Evolutionary conservation across 2,113 vertebrate genomes (phyloP).

Genomic region (Phylloscopus trochilus): DNA sequence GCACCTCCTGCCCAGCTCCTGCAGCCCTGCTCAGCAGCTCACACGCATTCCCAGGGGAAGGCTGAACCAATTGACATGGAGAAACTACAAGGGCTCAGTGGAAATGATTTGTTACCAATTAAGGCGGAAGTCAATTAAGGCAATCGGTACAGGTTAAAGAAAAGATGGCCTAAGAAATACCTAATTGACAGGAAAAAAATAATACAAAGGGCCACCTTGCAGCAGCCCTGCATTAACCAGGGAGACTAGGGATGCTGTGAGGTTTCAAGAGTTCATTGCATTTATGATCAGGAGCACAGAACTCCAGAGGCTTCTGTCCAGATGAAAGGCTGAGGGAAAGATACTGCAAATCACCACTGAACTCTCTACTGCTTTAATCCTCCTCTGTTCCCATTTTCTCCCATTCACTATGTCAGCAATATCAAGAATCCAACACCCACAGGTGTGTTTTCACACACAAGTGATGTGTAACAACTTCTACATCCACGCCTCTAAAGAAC

Average conservation of each 20-base stretch:
- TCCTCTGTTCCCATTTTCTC: background rate
- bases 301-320: background rate
- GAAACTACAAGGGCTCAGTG: slow-evolving; percentile 36
- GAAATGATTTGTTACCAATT: slow-evolving; percentile 65
- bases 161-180: slow-evolving; percentile 55
- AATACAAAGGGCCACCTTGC: background rate
- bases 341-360: background rate
- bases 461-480: background rate
- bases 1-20: background rate
- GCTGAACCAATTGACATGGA: background rate
- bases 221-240: background rate
- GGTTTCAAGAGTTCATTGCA: background rate
- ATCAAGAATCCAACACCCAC: background rate
- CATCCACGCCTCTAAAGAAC: background rate
- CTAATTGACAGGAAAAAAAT: slow-evolving; percentile 18
- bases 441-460: background rate
- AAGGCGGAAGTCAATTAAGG: slow-evolving; percentile 66
- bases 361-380: background rate
- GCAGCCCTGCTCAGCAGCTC: background rate
- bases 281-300: background rate
- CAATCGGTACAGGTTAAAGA: slow-evolving; percentile 61
- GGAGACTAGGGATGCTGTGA: background rate
- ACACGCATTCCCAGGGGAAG: background rate
- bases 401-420: background rate
- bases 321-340: background rate